Base-by-base conservation (phyloP, 2,797 vertebrate genomes). In the Characodon lateralis region DNA sequence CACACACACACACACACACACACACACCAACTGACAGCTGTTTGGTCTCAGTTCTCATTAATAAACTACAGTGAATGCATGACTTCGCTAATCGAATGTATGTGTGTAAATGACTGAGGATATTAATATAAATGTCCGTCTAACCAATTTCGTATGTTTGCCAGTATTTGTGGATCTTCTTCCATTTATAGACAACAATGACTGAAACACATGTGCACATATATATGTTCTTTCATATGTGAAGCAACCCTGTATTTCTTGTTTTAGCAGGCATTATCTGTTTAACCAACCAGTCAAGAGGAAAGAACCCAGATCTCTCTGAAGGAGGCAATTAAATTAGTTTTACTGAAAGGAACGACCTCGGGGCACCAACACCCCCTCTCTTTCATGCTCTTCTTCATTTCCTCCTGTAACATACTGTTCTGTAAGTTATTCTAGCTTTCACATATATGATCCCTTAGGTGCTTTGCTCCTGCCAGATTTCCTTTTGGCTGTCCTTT, bases 241-340 rank as follows among this genome's bases (percentile, higher is more conserved):
- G 55, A 73, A 26, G 65, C n/a, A 72, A 59, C 76, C 83, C 76
- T 75, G 51, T 74, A 74, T 80, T 88, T 84, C 78, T 77, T 80
- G 74, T 80, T 81, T 87, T 87, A 75, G 63, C 26, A 72, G 85
- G 83, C 87, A 85, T 83, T 80, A 81, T 89, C 81, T 80, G 88
- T 83, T 83, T 74, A 92, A 87, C 91, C 89, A 84, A 84, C 89
- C 92, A 93, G 93, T 92, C 89, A 86, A 77, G 89, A 76, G 78
- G 87, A 92, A 89, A 90, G 82, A 80, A 84, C 81, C 80, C 72
- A 88, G 86, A 83, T 90, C 84, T 75, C 77, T 88, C 84, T 70
- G 89, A 91, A 93, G 68, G 51, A 93, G 89, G 89, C 90, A 89
- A 92, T 93, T 91, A 90, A 92, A 92, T 92, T 85, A 89, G 85